Conservation (phyloP, 2,888 invertebrate species). For the Nomada lathburiana region DNA sequence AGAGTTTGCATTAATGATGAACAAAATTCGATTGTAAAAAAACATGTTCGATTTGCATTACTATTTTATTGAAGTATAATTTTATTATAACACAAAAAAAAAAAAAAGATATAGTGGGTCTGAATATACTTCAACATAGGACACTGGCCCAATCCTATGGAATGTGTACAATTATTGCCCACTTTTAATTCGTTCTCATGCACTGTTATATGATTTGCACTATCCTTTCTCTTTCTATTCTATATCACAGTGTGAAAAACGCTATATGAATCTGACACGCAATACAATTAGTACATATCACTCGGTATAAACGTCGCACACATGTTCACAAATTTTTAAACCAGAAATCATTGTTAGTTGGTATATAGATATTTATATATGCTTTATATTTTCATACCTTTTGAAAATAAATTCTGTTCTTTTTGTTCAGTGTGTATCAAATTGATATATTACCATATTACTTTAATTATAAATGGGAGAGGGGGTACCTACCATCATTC, state of each 20-base stretch:
- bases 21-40: conserved; percentile 19
- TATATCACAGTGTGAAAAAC: conserved; percentile 78
- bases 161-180: conserved; percentile 53
- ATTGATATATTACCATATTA: conserved; percentile 50
- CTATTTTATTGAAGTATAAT: conserved; percentile 6
- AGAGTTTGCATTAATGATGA: conserved; percentile 1
- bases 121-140: neutral
- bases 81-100: conserved; percentile 5
- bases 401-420: conserved; percentile 71
- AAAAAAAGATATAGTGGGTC: neutral
- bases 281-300: conserved; percentile 49
- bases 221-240: conserved; percentile 60
- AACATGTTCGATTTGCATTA: neutral
- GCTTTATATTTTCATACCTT: conserved; percentile 58
- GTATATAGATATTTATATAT: conserved; percentile 56
- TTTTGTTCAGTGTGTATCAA: conserved; percentile 51
- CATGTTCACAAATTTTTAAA: conserved; percentile 53
- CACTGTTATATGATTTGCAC: conserved; percentile 43
- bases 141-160: conserved; percentile 44
- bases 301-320: conserved; percentile 68
- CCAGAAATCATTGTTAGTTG: conserved; percentile 52
- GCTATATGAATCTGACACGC: conserved; percentile 65
- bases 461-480: conserved; percentile 51
- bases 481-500: conserved; percentile 69
- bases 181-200: conserved; percentile 35